These are phyloP conservation scores for Epinephelus moara DNA, from an alignment of 2,113 vertebrate genomes.

Conservation along the genomic window DNA sequence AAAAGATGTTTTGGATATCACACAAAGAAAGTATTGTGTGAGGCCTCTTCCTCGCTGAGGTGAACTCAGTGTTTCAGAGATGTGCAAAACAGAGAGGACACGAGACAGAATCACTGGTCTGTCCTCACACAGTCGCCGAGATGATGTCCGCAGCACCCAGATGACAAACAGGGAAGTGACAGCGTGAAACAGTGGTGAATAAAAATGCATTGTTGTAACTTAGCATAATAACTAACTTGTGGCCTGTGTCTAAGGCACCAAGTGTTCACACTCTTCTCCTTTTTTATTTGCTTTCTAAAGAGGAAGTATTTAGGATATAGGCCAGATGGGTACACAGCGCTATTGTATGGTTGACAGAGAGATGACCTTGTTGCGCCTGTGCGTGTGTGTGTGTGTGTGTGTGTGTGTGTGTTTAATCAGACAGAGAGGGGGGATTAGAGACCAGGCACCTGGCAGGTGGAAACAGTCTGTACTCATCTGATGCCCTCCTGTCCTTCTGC, in stretches of 20 bases:
- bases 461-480: slow-evolving; percentile 81
- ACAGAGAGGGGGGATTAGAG: slow-evolving; percentile 82
- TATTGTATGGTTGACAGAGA: slow-evolving; percentile 81
- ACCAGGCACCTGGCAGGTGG: slow-evolving; percentile 82
- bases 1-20: slow-evolving; percentile 42
- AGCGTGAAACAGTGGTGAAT: not conserved
- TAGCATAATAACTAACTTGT: not conserved
- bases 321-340: slow-evolving; percentile 77
- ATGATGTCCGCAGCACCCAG: not conserved
- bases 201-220: not conserved
- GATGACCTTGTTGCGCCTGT: slow-evolving; percentile 79
- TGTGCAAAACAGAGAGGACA: not conserved
- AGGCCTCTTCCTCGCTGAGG: slow-evolving; percentile 24
- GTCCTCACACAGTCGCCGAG: not conserved
- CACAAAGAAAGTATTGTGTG: slow-evolving; percentile 53
- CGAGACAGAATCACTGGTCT: slow-evolving; percentile 13
- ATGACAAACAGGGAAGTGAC: not conserved
- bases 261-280: slow-evolving; percentile 30
- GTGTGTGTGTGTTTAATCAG: slow-evolving; percentile 80
- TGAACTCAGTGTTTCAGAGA: slow-evolving; percentile 16
- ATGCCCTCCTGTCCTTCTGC: slow-evolving; percentile 73
- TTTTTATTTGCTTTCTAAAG: slow-evolving; percentile 68
- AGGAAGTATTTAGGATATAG: slow-evolving; percentile 76
- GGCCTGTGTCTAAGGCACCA: slow-evolving; percentile 20
- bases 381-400: slow-evolving; percentile 53